Conservation (phyloP, 2,797 vertebrate species). For the Dendrocincla tyrannina region DNA sequence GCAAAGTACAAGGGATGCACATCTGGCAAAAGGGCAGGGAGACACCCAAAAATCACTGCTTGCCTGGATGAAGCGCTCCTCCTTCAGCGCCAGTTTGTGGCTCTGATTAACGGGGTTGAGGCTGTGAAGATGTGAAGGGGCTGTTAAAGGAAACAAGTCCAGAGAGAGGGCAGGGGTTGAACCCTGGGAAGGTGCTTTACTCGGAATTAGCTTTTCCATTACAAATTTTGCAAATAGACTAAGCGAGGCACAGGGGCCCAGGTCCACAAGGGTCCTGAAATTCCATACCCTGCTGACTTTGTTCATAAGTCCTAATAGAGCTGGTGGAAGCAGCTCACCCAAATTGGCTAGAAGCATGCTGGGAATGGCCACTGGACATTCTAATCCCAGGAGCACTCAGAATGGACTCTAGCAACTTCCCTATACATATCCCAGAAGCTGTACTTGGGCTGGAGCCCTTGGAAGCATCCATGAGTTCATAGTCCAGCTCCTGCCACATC, state of each 20-base stretch:
- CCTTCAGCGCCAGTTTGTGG: neutral
- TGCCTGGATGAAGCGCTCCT: accelerated
- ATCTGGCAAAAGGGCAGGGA: neutral
- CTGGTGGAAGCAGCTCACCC: neutral
- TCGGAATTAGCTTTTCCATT: neutral
- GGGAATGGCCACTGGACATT: accelerated
- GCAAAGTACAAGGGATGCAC: accelerated
- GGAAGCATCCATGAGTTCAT: accelerated
- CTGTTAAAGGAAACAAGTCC: neutral
- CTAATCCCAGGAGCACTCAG: neutral
- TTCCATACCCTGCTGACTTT: neutral
- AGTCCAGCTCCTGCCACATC: neutral
- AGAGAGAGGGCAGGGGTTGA: neutral
- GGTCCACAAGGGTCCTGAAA: accelerated
- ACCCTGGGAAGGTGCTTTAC: neutral
- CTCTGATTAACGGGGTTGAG: neutral
- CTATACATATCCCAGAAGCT: neutral
- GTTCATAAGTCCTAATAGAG: accelerated
- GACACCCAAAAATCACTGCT: accelerated
- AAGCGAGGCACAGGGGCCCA: neutral
- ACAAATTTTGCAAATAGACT: neutral
- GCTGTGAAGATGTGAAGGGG: neutral
- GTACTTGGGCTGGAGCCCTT: neutral
- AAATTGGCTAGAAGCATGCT: neutral
- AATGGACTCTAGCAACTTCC: neutral